Conservation (phyloP, 2,113 vertebrate species). For the Ploceus nigricollis region DNA sequence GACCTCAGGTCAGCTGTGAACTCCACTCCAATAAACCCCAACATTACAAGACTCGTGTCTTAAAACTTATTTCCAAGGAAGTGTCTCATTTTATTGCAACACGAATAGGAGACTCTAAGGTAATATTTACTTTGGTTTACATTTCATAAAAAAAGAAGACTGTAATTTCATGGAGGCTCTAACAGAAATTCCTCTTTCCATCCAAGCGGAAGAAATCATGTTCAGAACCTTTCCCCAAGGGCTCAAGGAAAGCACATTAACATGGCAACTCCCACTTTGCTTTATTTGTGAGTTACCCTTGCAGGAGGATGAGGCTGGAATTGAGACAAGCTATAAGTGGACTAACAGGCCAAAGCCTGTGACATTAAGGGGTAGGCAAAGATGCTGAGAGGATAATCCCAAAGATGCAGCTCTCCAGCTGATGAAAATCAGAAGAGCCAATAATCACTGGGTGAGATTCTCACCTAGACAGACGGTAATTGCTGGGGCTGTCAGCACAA, state of each 20-base stretch:
- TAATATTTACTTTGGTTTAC: constrained; percentile 41
- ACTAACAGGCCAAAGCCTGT: background rate
- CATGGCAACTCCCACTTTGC: constrained; percentile 34
- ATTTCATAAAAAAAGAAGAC: constrained; percentile 8
- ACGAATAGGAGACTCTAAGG: constrained; percentile 30
- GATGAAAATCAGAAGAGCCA: background rate
- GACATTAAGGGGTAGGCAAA: background rate
- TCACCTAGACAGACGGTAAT: background rate
- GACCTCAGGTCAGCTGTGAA: constrained; percentile 19
- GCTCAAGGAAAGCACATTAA: constrained; percentile 27
- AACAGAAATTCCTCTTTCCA: constrained; percentile 38
- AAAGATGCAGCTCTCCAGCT: constrained; percentile 3
- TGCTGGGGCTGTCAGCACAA: background rate
- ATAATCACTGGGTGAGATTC: background rate
- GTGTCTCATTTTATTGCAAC: constrained; percentile 42
- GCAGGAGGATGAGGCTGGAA: constrained; percentile 3
- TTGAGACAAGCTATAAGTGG: background rate
- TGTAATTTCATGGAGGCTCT: constrained; percentile 47
- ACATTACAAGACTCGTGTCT: background rate
- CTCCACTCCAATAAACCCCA: constrained; percentile 25
- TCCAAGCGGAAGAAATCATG: constrained; percentile 44
- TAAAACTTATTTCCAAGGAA: constrained; percentile 50
- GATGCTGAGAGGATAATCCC: constrained; percentile 23
- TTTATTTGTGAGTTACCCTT: constrained; percentile 33
- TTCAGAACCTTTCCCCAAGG: constrained; percentile 31